Evolutionary conservation across 2,797 vertebrate genomes (phyloP), one percentile per base, ranked within the genome.

Genomic region (Hephaestus fuliginosus): DNA sequence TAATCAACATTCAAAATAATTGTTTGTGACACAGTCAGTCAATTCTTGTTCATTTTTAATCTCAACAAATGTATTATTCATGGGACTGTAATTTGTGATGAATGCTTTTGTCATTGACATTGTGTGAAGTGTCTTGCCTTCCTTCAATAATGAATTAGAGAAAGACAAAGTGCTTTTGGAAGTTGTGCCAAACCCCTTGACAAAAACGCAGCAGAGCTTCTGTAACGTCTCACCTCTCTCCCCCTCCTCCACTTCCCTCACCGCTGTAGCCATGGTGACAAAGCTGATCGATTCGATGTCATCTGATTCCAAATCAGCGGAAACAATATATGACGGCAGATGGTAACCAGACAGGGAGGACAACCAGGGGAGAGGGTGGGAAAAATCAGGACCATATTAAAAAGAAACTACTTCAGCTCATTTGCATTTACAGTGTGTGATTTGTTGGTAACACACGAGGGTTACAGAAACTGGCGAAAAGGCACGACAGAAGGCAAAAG

Each of bases 301-400:
- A 96, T 95, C 95, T 96, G 95, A 96, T 96, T 96, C 96, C 95
- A 94, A 94, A 95, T 95, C 95, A 95, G 94, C 95, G 93, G 96
- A 95, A 95, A 94, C 30, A 71, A 95, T 93, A 92, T 90, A 88
- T 95, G 93, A 95, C 93, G 95, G 95, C 96, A 97, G 96, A 96
- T 97, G 96, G 95, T 95, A 94, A 91, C 91, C 94, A 96, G 95
- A 93, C 94, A 77, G 2, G 78, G 49, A 36, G 56, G 58, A 44
- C 61, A 73, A 46, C 4, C 52, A 55, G 72, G 56, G 57, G 30
- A 61, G 56, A 65, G 33, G 63, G 44, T 17, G 33, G 69, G 17
- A 25, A 44, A 64, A 73, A 76, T 4, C 22, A 86, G 77, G 48
- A 82, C 20, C 20, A 58, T 52, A 83, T 71, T 33, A 74, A 72